Evolutionary conservation across 2,888 invertebrate genomes (phyloP).

Genomic region (Euphydryas editha): DNA sequence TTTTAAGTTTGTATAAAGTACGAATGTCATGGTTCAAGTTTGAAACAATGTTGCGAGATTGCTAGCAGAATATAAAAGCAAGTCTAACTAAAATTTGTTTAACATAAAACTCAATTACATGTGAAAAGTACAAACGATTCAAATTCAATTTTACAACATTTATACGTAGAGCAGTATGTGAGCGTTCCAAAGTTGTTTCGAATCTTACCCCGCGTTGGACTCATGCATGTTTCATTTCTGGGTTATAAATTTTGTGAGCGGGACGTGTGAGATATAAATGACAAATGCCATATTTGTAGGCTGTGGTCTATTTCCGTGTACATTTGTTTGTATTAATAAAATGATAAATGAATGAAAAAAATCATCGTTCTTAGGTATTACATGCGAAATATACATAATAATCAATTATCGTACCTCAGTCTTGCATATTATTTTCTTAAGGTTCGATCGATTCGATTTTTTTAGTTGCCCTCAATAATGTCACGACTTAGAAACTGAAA

Average conservation of each 20-base stretch:
- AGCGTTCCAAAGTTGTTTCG: conserved; percentile 33
- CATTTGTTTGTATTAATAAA: conserved; percentile 17
- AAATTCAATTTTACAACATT: conserved; percentile 35
- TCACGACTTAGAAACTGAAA: too few species aligned
- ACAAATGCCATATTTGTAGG: conserved; percentile 26
- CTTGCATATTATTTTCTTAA: too few species aligned
- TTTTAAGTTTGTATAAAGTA: conserved; percentile 19
- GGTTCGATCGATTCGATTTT: too few species aligned
- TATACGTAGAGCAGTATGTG: conserved; percentile 30
- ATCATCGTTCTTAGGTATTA: not conserved
- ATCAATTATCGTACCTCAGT: too few species aligned
- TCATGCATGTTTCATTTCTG: conserved; percentile 46
- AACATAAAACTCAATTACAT: conserved; percentile 37
- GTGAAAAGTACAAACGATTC: conserved; percentile 34
- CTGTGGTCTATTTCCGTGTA: not conserved
- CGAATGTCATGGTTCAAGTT: conserved; percentile 23
- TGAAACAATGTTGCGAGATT: conserved; percentile 32
- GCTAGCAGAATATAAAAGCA: conserved; percentile 31
- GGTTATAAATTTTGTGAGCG: conserved; percentile 44
- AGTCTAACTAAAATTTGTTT: conserved; percentile 35
- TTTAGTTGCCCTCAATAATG: too few species aligned
- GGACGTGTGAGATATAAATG: conserved; percentile 45
- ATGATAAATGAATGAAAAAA: not conserved
- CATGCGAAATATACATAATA: not conserved
- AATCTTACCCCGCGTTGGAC: conserved; percentile 30